Evolutionary conservation across 2,888 invertebrate species (phyloP).

Genomic region (Aricia artaxerxes): DNA sequence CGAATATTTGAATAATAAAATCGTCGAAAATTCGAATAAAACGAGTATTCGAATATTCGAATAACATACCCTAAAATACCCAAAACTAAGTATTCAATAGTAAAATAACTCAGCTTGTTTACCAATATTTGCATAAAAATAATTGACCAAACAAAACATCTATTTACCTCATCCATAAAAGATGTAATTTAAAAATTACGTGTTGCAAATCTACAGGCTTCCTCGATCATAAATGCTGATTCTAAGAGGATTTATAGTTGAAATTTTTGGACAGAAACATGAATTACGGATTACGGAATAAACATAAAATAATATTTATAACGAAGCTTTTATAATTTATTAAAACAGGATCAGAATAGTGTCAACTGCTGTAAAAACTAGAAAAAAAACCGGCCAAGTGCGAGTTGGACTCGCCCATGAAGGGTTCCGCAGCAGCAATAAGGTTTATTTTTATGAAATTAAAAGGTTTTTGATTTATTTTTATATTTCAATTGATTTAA

Average conservation of each 20-base stretch:
- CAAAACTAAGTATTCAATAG: neutral
- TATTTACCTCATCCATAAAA: conserved; percentile 13
- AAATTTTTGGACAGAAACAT: neutral
- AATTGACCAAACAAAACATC: conserved; percentile 1
- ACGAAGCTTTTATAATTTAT: neutral
- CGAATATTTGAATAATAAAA: too few species aligned
- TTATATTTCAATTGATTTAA: too few species aligned
- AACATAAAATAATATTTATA: neutral
- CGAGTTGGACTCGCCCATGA: too few species aligned
- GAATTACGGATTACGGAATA: neutral
- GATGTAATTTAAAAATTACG: conserved; percentile 19
- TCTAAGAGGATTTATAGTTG: neutral
- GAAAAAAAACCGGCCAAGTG: too few species aligned
- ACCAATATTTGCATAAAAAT: conserved; percentile 27
- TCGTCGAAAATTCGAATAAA: too few species aligned
- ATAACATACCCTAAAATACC: too few species aligned
- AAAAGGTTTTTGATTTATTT: too few species aligned
- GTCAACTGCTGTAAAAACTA: neutral
- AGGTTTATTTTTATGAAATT: too few species aligned
- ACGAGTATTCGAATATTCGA: too few species aligned
- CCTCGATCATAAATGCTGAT: neutral
- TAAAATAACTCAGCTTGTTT: neutral
- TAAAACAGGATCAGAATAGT: neutral
- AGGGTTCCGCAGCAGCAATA: too few species aligned
- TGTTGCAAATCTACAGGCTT: conserved; percentile 3